These are phyloP conservation scores for Triplophysa tibetana DNA, from an alignment of 2,113 vertebrate genomes.

Conservation along the genomic window DNA sequence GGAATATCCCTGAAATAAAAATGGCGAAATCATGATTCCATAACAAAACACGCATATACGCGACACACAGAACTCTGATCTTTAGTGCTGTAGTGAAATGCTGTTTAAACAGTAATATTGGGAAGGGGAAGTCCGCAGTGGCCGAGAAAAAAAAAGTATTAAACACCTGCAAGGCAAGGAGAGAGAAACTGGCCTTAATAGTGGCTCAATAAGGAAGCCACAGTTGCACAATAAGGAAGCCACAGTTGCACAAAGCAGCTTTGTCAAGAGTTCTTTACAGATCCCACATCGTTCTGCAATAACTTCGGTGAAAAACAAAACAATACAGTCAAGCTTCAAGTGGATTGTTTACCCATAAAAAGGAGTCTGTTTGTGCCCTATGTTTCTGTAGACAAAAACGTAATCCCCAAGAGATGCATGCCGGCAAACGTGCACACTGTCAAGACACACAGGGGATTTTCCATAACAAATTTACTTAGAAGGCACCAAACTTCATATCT, in stretches of 20 bases:
- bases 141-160: neutral
- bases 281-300: constrained; percentile 40
- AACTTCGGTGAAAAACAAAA: constrained; percentile 13
- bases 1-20: constrained; percentile 32
- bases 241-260: constrained; percentile 52
- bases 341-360: constrained; percentile 4
- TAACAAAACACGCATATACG: neutral
- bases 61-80: constrained; percentile 25
- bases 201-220: constrained; percentile 46
- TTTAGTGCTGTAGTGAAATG: constrained; percentile 33
- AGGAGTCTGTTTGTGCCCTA: constrained; percentile 15
- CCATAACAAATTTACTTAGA: constrained; percentile 56
- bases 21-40: constrained; percentile 13
- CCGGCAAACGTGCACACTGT: too few relatives aligned
- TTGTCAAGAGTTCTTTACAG: constrained; percentile 49
- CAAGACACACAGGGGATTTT: too few relatives aligned
- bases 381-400: neutral
- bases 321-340: neutral
- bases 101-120: constrained; percentile 22
- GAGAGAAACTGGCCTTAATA: constrained; percentile 49
- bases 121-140: constrained; percentile 6
- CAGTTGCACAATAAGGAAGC: constrained; percentile 43
- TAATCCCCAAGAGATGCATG: neutral
- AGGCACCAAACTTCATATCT: constrained; percentile 69
- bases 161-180: constrained; percentile 45